These are phyloP conservation scores for Characodon lateralis DNA, from an alignment of 2,797 vertebrate genomes.

Conservation along the genomic window DNA sequence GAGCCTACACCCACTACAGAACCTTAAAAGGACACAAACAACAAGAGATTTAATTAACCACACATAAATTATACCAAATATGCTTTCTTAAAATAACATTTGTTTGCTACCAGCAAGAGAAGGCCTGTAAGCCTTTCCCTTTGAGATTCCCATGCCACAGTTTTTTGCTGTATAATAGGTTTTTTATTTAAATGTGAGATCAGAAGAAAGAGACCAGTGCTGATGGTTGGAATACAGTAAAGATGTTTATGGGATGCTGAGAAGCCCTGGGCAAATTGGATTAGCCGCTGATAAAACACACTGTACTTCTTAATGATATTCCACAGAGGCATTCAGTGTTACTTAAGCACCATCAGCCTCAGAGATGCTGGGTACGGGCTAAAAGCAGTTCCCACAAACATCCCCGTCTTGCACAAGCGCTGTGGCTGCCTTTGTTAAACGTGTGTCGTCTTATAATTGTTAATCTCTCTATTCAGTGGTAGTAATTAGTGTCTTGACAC, in stretches of 20 bases:
- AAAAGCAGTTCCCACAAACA: slow-evolving; percentile 67
- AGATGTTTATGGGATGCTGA: slow-evolving; percentile 78
- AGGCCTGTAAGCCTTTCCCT: slow-evolving; percentile 77
- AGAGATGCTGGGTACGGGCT: slow-evolving; percentile 66
- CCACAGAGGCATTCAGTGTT: slow-evolving; percentile 66
- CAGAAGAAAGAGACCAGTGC: slow-evolving; percentile 81
- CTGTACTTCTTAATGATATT: slow-evolving; percentile 76
- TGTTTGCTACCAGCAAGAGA: slow-evolving; percentile 86
- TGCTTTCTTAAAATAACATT: slow-evolving; percentile 87
- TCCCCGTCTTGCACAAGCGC: slow-evolving; percentile 43
- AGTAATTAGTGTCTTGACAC: slow-evolving; percentile 76
- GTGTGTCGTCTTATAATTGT: slow-evolving; percentile 63
- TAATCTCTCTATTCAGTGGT: slow-evolving; percentile 52
- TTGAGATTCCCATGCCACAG: slow-evolving; percentile 78
- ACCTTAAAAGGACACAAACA: slow-evolving; percentile 83
- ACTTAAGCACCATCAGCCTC: slow-evolving; percentile 59
- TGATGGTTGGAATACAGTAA: slow-evolving; percentile 79
- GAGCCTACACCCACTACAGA: slow-evolving; percentile 71
- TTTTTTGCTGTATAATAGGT: slow-evolving; percentile 87
- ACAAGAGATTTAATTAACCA: slow-evolving; percentile 87
- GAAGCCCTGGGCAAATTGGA: slow-evolving; percentile 76
- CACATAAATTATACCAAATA: slow-evolving; percentile 86
- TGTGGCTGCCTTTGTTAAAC: slow-evolving; percentile 70
- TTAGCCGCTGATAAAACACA: slow-evolving; percentile 80
- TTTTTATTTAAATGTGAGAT: slow-evolving; percentile 87